These are phyloP conservation scores for Acheta domesticus DNA, from an alignment of 2,888 invertebrate genomes.

Conservation along the genomic window DNA sequence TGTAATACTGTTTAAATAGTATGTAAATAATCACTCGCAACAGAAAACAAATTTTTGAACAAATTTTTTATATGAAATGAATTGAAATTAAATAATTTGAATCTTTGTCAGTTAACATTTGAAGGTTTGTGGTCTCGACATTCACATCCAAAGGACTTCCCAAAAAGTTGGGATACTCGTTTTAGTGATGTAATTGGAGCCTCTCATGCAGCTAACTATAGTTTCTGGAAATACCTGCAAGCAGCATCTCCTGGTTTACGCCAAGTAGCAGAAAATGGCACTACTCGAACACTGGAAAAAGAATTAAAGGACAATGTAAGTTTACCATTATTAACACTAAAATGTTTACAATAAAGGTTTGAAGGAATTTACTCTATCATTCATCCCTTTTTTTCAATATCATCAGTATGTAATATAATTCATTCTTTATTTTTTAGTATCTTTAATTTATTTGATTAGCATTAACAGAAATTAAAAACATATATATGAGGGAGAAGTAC, in stretches of 20 bases:
- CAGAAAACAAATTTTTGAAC: too few relatives aligned
- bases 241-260: slow-evolving; percentile 56
- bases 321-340: not conserved
- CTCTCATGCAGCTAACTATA: slow-evolving; percentile 54
- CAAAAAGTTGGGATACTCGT: slow-evolving; percentile 48
- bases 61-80: too few relatives aligned
- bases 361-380: too few relatives aligned
- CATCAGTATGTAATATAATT: too few relatives aligned
- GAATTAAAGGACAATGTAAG: slow-evolving; percentile 56
- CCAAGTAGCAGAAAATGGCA: slow-evolving; percentile 58
- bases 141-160: slow-evolving; percentile 61
- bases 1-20: too few relatives aligned
- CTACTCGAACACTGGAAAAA: slow-evolving; percentile 55
- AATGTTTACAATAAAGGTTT: not conserved
- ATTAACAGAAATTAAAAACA: too few relatives aligned
- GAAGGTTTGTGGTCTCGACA: slow-evolving; percentile 59
- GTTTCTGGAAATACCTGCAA: slow-evolving; percentile 56
- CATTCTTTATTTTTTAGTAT: too few relatives aligned
- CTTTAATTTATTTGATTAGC: too few relatives aligned
- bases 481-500: too few relatives aligned
- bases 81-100: too few relatives aligned
- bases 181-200: slow-evolving; percentile 62
- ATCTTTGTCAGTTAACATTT: slow-evolving; percentile 49
- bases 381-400: too few relatives aligned
- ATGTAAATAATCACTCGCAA: too few relatives aligned